These are phyloP conservation scores for Oenanthe oenanthe DNA, from an alignment of 2,113 vertebrate species.

Conservation along the genomic window DNA sequence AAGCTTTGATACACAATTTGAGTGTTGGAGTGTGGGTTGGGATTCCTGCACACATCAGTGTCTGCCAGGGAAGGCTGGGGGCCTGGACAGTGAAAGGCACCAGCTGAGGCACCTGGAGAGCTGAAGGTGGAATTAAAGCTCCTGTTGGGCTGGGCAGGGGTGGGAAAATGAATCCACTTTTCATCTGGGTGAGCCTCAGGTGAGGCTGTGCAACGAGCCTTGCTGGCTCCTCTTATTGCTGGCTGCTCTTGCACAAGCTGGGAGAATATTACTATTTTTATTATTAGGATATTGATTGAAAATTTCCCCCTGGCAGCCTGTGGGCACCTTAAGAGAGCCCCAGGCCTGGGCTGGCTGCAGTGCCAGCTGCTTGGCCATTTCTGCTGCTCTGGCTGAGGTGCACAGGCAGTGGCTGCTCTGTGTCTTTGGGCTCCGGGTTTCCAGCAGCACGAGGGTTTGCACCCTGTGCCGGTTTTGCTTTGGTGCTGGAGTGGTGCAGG, in stretches of 20 bases:
- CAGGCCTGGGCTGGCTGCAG: neutral
- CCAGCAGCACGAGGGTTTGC: neutral
- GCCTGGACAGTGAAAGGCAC: neutral
- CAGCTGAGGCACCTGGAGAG: neutral
- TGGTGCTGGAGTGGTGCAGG: neutral
- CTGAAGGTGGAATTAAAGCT: neutral
- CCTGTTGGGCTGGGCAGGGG: neutral
- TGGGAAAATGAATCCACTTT: neutral
- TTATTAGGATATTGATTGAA: neutral
- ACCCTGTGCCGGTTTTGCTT: neutral
- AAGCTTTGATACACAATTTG: neutral
- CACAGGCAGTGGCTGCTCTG: neutral
- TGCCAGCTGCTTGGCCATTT: neutral
- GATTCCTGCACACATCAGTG: neutral
- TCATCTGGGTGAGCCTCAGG: neutral
- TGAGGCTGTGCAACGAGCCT: neutral
- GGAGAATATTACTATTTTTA: neutral
- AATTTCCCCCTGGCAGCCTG: neutral
- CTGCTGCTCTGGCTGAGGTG: neutral
- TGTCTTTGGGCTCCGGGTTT: too few species aligned
- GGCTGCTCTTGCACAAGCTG: neutral
- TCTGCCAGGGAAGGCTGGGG: neutral
- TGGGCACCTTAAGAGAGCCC: neutral
- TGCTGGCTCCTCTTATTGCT: neutral
- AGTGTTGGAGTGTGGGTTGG: neutral